A percentile compares a stretch with the other conserved stretches of the same genome.
Evolutionary conservation across 2,113 vertebrate species (phyloP).

Genomic region (Gasterosteus aculeatus): DNA sequence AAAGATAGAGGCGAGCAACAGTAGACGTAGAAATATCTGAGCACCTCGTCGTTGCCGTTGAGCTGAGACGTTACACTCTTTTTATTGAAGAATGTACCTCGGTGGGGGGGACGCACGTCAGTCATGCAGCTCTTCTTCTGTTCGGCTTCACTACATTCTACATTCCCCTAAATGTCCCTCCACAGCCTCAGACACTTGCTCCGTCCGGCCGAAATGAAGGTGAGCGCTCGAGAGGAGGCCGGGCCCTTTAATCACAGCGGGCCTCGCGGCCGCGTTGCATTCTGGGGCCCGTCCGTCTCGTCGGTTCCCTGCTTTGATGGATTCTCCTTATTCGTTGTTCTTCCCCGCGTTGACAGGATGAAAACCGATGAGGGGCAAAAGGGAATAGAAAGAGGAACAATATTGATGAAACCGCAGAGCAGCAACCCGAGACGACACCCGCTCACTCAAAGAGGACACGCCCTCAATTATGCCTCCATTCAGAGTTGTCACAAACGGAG

Average conservation of each 20-base stretch:
- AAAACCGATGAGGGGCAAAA: not conserved
- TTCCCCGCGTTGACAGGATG: not conserved
- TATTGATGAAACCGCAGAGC: too few species aligned
- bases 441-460: too few species aligned
- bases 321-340: not conserved
- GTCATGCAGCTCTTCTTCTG: not conserved
- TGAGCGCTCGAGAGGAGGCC: not conserved
- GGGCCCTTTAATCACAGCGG: not conserved
- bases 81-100: not conserved
- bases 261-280: not conserved
- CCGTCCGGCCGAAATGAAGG: not conserved
- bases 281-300: not conserved
- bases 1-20: constrained; percentile 1
- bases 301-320: not conserved
- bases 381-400: not conserved
- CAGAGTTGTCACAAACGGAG: too few species aligned
- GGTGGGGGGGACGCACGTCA: too few species aligned
- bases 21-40: not conserved
- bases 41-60: not conserved
- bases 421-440: too few species aligned
- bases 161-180: not conserved
- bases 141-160: not conserved
- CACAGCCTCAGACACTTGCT: not conserved
- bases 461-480: too few species aligned
- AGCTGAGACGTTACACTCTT: not conserved